Evolutionary conservation across 2,888 invertebrate species (phyloP), one percentile per base, ranked within the genome.

Genomic region (Phoronis australis): DNA sequence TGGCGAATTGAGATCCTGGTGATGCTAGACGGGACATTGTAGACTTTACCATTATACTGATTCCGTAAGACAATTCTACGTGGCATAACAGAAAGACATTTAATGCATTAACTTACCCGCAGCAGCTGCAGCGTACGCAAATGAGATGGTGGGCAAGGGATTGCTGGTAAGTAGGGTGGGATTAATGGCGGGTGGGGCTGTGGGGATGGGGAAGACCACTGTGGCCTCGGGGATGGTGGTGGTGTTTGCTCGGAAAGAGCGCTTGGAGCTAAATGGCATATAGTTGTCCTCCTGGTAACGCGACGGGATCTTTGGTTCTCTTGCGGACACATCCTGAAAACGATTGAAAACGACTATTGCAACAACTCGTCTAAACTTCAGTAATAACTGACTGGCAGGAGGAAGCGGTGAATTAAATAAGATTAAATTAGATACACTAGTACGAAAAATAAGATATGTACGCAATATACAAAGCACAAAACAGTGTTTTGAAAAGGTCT

Each of bases 61-160:
- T n/a, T n/a, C n/a, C n/a, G n/a, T n/a, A n/a, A n/a, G n/a, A n/a
- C n/a, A n/a, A n/a, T n/a, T n/a, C n/a, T n/a, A n/a, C n/a, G n/a
- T n/a, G n/a, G n/a, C n/a, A n/a, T n/a, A n/a, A n/a, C n/a, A n/a
- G n/a, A n/a, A n/a, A n/a, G n/a, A n/a, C n/a, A n/a, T n/a, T n/a
- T n/a, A n/a, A n/a, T n/a, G n/a, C n/a, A n/a, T n/a, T n/a, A n/a
- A n/a, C n/a, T 40, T 56, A 71, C 70, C 70, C 49, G 70, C 48
- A 12, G 72, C 69, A 20, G 73, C 69, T 4, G 68, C 64, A 27
- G 70, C 68, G 47, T 62, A 62, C 1, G 61, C 52, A 45, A 69
- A 54, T n/a, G 69, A 59, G 15, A 65, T 59, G 1, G 71, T 57
- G 2, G 72, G 66, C 21, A 69, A 56, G 15, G 68, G 65, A 18